A percentile compares a stretch with the other conserved stretches of the same genome.
These are phyloP conservation scores for Syngnathus acus DNA, from an alignment of 2,797 vertebrate genomes.

Conservation along the genomic window DNA sequence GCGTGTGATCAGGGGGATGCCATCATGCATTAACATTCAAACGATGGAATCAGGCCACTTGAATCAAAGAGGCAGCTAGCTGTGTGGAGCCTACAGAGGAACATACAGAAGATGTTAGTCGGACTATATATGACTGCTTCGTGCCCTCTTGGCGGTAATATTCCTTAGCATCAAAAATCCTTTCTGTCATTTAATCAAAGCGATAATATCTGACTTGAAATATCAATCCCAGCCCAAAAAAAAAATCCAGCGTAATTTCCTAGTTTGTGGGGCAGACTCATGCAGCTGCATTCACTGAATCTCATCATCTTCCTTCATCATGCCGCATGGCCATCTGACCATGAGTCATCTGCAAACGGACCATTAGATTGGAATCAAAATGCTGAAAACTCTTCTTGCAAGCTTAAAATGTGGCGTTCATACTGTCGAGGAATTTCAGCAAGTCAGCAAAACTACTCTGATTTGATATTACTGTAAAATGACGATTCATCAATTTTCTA, in stretches of 20 bases:
- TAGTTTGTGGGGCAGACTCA: neutral
- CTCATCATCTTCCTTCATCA: neutral
- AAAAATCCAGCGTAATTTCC: neutral
- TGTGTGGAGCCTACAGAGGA: conserved; percentile 15
- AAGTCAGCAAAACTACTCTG: too few relatives aligned
- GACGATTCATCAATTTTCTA: too few relatives aligned
- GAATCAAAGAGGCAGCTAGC: conserved; percentile 38
- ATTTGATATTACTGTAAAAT: too few relatives aligned
- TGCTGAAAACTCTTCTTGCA: too few relatives aligned
- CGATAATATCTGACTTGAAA: neutral
- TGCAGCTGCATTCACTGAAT: neutral
- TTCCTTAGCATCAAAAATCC: neutral
- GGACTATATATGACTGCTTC: too few relatives aligned
- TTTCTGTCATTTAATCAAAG: neutral
- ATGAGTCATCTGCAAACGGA: neutral
- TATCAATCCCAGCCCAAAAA: neutral
- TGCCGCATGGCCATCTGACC: neutral
- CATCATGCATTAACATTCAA: conserved; percentile 51
- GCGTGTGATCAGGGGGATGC: conserved; percentile 36
- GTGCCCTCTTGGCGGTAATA: neutral
- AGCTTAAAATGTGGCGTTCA: too few relatives aligned
- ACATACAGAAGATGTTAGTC: neutral
- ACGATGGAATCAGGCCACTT: conserved; percentile 47
- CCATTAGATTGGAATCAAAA: neutral
- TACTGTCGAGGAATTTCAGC: too few relatives aligned